Percentiles rank a stretch among this genome's conserved stretches.
Conservation (phyloP, 2,888 invertebrate genomes). For the Drosophila affinis region DNA sequence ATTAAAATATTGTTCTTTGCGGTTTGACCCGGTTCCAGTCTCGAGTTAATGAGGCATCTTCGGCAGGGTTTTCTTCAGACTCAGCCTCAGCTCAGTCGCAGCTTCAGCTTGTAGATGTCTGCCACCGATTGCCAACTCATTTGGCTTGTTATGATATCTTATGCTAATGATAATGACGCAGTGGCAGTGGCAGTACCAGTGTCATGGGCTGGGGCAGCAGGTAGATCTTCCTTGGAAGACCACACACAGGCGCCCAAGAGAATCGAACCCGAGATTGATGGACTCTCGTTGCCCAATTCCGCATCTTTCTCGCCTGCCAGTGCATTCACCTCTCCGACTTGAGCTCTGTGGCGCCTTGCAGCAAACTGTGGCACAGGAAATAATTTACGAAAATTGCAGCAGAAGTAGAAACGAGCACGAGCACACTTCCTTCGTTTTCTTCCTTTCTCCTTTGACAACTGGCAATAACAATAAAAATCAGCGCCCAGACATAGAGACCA, state of each 20-base stretch:
- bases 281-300: slow-evolving; percentile 11
- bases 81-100: not conserved
- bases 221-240: slow-evolving; percentile 13
- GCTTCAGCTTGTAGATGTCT: slow-evolving; percentile 51
- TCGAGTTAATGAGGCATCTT: slow-evolving; percentile 66
- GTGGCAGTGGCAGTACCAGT: slow-evolving; percentile 46
- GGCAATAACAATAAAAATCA: slow-evolving; percentile 78
- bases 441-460: slow-evolving; percentile 67
- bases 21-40: slow-evolving; percentile 60
- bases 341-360: slow-evolving; percentile 8
- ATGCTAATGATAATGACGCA: slow-evolving; percentile 73
- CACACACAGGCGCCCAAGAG: slow-evolving; percentile 21
- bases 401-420: slow-evolving; percentile 10
- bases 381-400: slow-evolving; percentile 62
- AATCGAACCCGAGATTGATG: slow-evolving; percentile 16
- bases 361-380: slow-evolving; percentile 54
- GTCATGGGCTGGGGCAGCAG: slow-evolving; percentile 17
- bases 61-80: slow-evolving; percentile 11
- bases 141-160: slow-evolving; percentile 65
- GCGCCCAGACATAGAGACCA: slow-evolving; percentile 52
- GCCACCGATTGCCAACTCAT: slow-evolving; percentile 65
- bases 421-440: slow-evolving; percentile 53
- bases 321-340: slow-evolving; percentile 24
- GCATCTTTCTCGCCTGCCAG: slow-evolving; percentile 19
- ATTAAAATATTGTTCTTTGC: slow-evolving; percentile 44